Base-by-base conservation (phyloP, 2,797 vertebrate species). In the Acanthopagrus latus region DNA sequence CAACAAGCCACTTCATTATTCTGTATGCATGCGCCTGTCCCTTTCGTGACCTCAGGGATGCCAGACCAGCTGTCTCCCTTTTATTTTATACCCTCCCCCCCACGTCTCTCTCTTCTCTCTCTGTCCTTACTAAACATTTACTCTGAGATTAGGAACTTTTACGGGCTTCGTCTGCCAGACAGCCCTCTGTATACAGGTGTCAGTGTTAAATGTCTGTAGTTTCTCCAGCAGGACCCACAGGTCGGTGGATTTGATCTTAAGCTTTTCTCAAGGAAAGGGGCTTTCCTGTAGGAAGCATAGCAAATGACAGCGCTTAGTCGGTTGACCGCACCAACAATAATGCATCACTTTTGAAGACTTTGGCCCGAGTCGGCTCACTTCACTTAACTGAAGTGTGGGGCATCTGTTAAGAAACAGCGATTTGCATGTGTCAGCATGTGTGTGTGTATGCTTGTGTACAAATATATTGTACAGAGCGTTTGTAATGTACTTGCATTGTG, bases 111-210 rank as follows among this genome's bases (percentile, higher is more conserved):
- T 70, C 16, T 60, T 62, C 18, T 74, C 69, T 84, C 38, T 78
- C 50, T 65, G 57, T 70, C 55, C 60, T 57, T 68, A 75, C 80
- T 71, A 88, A 90, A 88, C 87, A 86, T 90, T 92, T 90, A 89
- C 88, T 70, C 65, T 74, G 54, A 69, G 83, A 83, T 83, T 66
- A 74, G 27, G 44, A 57, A 71, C 65, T 87, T 90, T 87, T 79
- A 65, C 80, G 71, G 58, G 13, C 23, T 47, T 79, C 76, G 81
- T 83, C 83, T 85, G 47, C 46, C 51, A 78, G 65, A 80, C 29
- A 27, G 64, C 20, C 48, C 9, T 76, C 46, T 84, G 65, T 88
- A 84, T 74, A 78, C 79, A 84, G 77, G 73, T 85, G 83, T 87
- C 86, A 83, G 67, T 0, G 10, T 62, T 47, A 29, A 17, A 54